phyloP scores from a whole-genome alignment of 2,113 vertebrate species.

The Elephas maximus region DNA sequence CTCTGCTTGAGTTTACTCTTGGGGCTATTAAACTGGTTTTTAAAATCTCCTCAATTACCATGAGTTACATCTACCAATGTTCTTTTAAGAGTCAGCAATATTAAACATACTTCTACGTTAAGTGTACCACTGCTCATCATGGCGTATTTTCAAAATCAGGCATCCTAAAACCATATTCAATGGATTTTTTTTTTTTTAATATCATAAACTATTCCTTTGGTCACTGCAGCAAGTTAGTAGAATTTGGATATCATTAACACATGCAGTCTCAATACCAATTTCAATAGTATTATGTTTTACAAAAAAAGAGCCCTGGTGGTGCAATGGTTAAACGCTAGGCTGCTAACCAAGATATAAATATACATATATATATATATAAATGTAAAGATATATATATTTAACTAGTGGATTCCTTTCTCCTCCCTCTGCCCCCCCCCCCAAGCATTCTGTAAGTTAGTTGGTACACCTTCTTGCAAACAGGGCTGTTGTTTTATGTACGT shows the following conservation, averaged over 20 bases:
- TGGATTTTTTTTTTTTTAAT: not conserved
- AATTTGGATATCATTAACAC: not conserved
- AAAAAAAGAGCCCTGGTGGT: not conserved
- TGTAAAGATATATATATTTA: not conserved
- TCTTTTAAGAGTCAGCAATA: not conserved
- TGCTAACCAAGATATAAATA: not conserved
- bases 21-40: not conserved
- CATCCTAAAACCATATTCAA: not conserved
- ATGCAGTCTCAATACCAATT: not conserved
- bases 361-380: too few species aligned
- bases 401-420: not conserved
- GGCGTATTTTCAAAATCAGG: not conserved
- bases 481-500: rapidly evolving
- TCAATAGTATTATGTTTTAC: not conserved
- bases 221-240: not conserved
- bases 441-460: not conserved
- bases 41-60: not conserved
- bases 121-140: not conserved
- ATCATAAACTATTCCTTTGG: not conserved
- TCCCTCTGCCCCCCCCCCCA: not conserved
- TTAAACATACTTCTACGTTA: not conserved
- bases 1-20: not conserved
- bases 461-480: not conserved
- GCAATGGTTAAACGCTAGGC: not conserved
- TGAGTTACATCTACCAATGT: not conserved